Evolutionary conservation across 2,888 invertebrate genomes (phyloP).

Genomic region (Deroplatys truncata): DNA sequence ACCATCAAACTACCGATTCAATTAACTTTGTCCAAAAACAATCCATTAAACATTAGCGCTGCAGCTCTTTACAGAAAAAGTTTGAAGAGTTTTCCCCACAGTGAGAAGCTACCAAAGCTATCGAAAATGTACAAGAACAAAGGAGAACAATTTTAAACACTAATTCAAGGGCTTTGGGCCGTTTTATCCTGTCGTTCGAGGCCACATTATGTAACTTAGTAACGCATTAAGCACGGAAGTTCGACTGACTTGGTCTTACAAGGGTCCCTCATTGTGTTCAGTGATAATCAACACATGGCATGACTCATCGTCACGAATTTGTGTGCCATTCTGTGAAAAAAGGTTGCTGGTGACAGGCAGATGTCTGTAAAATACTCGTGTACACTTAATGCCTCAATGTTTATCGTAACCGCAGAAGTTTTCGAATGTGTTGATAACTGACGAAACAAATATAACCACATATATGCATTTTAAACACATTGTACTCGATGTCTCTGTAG

Average conservation of each 20-base stretch:
- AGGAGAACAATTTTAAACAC: no score
- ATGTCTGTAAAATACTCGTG: background rate
- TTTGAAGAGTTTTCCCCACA: no score
- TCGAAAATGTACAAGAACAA: no score
- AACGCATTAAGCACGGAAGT: background rate
- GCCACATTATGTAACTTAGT: background rate
- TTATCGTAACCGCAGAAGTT: background rate
- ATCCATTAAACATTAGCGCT: no score
- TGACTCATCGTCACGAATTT: background rate
- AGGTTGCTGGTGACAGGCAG: background rate
- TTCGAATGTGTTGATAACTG: background rate
- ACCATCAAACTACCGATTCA: no score
- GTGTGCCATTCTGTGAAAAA: background rate
- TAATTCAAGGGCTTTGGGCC: background rate
- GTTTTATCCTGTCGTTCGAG: background rate
- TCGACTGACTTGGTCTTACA: background rate
- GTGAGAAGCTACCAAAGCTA: no score
- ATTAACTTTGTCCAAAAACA: no score
- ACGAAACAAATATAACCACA: no score
- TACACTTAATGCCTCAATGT: background rate
- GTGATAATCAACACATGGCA: background rate
- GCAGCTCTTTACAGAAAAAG: no score
- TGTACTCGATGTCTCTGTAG: no score
- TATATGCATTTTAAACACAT: no score
- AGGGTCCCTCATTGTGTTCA: background rate